A percentile compares a stretch with the other conserved stretches of the same genome.
phyloP scores from a whole-genome alignment of 2,888 invertebrate species.

The Chrysopilus asiliformis region DNA sequence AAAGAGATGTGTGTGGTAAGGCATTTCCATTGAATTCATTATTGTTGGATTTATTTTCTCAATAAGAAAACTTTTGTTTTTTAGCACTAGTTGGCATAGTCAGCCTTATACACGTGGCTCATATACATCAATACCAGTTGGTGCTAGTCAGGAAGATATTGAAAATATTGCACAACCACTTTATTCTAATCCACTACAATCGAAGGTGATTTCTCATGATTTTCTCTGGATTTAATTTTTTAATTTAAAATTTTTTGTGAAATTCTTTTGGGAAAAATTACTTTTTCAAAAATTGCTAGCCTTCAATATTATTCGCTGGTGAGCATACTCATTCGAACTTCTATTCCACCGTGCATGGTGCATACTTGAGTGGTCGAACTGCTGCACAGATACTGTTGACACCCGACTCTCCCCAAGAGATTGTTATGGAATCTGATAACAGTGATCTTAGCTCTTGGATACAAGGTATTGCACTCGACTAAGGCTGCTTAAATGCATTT shows the following conservation, averaged over 20 bases:
- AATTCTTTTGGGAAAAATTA: background rate
- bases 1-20: slow-evolving; percentile 70
- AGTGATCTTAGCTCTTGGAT: slow-evolving; percentile 79
- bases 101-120: slow-evolving; percentile 76
- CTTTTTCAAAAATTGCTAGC: slow-evolving; percentile 50
- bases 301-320: slow-evolving; percentile 77
- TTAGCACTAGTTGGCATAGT: slow-evolving; percentile 77
- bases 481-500: no score
- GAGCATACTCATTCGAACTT: slow-evolving; percentile 91
- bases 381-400: slow-evolving; percentile 61
- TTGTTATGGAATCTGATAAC: slow-evolving; percentile 60
- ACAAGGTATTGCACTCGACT: slow-evolving; percentile 69
- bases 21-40: slow-evolving; percentile 9
- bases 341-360: slow-evolving; percentile 92
- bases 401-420: slow-evolving; percentile 48
- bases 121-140: slow-evolving; percentile 82
- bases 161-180: slow-evolving; percentile 77
- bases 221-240: slow-evolving; percentile 3
- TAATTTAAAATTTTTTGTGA: background rate
- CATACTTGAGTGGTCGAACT: slow-evolving; percentile 73
- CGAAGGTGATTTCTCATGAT: slow-evolving; percentile 41
- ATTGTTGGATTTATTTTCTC: background rate
- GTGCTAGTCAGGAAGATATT: slow-evolving; percentile 77
- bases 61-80: slow-evolving; percentile 18
- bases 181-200: slow-evolving; percentile 53